Base-by-base conservation (phyloP, 1,140 invertebrate species). In the Drosophila auraria region DNA sequence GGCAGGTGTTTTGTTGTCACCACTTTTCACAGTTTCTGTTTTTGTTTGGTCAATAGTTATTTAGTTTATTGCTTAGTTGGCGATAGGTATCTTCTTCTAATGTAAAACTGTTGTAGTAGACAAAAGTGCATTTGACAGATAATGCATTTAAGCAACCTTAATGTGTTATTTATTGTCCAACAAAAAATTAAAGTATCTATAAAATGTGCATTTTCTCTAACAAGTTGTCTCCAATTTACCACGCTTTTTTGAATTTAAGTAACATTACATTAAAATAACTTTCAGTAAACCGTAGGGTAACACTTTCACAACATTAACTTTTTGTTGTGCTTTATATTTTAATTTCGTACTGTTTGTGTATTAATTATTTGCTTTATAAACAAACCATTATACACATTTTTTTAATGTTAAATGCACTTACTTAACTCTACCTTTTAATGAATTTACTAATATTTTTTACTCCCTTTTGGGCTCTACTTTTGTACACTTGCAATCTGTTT, bases 1-100 rank as follows among this genome's bases (percentile, higher is more conserved):
- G 30, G 56, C 36, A 58, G 54, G 54, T 56, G 54, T 56, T 42
- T 5, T n/a, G n/a, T 12, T 38, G 54, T 56, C 54, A 56, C 38
- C 54, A 56, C 54, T 23, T 15, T 38, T 54, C 17, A 20, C 53
- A 38, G 7, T 56, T 40, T 33, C 33, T 56, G 33, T 40, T 56
- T 56, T 56, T 40, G 33, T 38, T 56, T 56, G 53, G 17, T 38
- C 33, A 56, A 56, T 38, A 56, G 17, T 38, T 56, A 23, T 56
- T 23, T 15, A 38, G 33, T 38, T 56, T 56, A 56, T 56, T 20
- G 53, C 33, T 56, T 11, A 15, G 33, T 36, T 56, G 20, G 33
- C 53, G 33, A 20, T 56, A 15, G 14, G 38, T 56, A 38, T 56
- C 8, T 2, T 23, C 15, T 38, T 56, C 7, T 15, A 15, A 17